These are phyloP conservation scores for Laupala kohalensis DNA, from an alignment of 1,140 invertebrate species.

Conservation along the genomic window DNA sequence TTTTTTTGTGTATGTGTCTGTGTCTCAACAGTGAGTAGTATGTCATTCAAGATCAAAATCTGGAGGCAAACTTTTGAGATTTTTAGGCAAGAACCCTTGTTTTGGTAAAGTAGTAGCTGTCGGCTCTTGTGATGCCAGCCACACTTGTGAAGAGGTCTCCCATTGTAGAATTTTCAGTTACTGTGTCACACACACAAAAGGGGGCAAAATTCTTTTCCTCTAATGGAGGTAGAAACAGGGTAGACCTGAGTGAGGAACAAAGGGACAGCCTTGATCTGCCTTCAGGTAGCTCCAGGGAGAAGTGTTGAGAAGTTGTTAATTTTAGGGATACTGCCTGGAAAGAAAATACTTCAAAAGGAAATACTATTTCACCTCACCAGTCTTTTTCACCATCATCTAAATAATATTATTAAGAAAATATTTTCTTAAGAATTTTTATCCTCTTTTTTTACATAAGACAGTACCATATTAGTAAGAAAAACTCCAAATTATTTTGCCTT, in stretches of 20 bases:
- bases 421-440: too few species aligned
- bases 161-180: background rate
- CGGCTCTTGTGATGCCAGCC: background rate
- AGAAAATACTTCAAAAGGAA: too few species aligned
- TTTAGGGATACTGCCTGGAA: background rate
- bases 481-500: too few species aligned
- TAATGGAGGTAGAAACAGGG: conserved; percentile 13
- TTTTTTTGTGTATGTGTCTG: too few species aligned
- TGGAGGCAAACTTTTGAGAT: background rate
- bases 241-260: conserved; percentile 8
- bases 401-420: too few species aligned
- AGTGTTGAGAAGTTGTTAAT: conserved; percentile 13
- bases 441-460: too few species aligned
- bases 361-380: too few species aligned
- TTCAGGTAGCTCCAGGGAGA: conserved; percentile 1
- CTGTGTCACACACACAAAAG: background rate
- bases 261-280: conserved; percentile 5
- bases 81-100: background rate
- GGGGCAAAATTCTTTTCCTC: conserved; percentile 1
- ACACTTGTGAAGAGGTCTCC: background rate
- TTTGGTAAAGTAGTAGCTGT: background rate
- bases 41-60: background rate
- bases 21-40: background rate
- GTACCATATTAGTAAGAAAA: too few species aligned
- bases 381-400: too few species aligned